These are phyloP conservation scores for Cyclargus thomasi DNA, from an alignment of 1,140 invertebrate species.

Conservation along the genomic window DNA sequence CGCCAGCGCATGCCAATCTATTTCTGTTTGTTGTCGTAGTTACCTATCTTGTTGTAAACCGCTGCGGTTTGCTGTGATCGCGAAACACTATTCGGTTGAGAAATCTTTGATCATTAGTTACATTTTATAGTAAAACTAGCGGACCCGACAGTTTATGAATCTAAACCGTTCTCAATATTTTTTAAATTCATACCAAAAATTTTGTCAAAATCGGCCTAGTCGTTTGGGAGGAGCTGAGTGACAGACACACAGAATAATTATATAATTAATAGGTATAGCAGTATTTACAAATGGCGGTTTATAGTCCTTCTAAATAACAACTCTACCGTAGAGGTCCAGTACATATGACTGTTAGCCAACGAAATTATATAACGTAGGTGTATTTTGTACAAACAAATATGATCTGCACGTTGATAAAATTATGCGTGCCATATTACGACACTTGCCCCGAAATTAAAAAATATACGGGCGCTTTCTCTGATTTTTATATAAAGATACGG, in stretches of 20 bases:
- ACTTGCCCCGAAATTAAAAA: neutral
- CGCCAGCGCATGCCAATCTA: neutral
- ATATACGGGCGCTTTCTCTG: neutral
- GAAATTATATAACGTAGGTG: neutral
- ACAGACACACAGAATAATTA: too few species aligned
- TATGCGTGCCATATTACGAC: neutral
- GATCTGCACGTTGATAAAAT: neutral
- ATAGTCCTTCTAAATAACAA: neutral
- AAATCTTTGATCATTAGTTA: neutral
- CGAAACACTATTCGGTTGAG: neutral
- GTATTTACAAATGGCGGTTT: too few species aligned
- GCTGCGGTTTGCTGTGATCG: neutral
- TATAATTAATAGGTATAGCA: too few species aligned
- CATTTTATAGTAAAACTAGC: too few species aligned
- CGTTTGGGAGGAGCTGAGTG: too few species aligned
- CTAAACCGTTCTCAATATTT: too few species aligned
- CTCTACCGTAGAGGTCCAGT: neutral
- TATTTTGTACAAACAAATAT: neutral
- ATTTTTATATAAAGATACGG: neutral
- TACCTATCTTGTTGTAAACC: neutral
- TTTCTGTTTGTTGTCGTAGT: neutral
- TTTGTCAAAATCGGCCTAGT: too few species aligned
- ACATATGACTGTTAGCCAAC: neutral
- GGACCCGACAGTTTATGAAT: too few species aligned
- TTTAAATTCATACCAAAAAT: too few species aligned